Evolutionary conservation across 2,888 invertebrate genomes (phyloP).

Genomic region (Cantharis rufa): DNA sequence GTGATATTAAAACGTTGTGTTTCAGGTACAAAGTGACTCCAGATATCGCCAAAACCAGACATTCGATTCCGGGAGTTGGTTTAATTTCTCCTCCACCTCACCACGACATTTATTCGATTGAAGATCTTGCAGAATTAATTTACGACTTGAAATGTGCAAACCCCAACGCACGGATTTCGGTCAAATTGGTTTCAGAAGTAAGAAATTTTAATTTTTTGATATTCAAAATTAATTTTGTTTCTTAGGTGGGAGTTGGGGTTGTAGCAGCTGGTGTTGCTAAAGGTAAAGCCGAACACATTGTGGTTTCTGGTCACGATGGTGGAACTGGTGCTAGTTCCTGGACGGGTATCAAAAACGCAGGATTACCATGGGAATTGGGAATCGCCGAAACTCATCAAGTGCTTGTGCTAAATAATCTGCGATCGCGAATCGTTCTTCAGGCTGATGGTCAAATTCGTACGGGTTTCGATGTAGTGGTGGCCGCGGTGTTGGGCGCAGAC

Average conservation of each 20-base stretch:
- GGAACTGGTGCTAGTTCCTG: slow-evolving; percentile 98
- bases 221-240: background rate
- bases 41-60: slow-evolving; percentile 93
- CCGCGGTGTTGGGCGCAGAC: slow-evolving; percentile 94
- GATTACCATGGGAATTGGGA: slow-evolving; percentile 98
- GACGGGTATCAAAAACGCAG: slow-evolving; percentile 98
- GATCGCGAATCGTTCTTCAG: slow-evolving; percentile 92
- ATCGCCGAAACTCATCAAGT: slow-evolving; percentile 98
- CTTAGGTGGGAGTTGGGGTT: slow-evolving; percentile 89
- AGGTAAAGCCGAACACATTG: slow-evolving; percentile 98
- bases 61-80: slow-evolving; percentile 96
- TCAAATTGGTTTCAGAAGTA: slow-evolving; percentile 93
- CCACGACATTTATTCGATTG: slow-evolving; percentile 99
- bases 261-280: slow-evolving; percentile 99
- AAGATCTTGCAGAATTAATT: slow-evolving; percentile 96
- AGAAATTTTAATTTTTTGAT: background rate
- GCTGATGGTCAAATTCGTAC: slow-evolving; percentile 95
- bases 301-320: slow-evolving; percentile 98
- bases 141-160: slow-evolving; percentile 98
- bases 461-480: slow-evolving; percentile 95
- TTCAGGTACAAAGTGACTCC: slow-evolving; percentile 79
- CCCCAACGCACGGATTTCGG: slow-evolving; percentile 92
- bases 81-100: slow-evolving; percentile 98
- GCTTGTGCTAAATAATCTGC: slow-evolving; percentile 87
- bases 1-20: slow-evolving; percentile 15